phyloP scores from a whole-genome alignment of 1,140 invertebrate species.

The Ips nitidus region DNA sequence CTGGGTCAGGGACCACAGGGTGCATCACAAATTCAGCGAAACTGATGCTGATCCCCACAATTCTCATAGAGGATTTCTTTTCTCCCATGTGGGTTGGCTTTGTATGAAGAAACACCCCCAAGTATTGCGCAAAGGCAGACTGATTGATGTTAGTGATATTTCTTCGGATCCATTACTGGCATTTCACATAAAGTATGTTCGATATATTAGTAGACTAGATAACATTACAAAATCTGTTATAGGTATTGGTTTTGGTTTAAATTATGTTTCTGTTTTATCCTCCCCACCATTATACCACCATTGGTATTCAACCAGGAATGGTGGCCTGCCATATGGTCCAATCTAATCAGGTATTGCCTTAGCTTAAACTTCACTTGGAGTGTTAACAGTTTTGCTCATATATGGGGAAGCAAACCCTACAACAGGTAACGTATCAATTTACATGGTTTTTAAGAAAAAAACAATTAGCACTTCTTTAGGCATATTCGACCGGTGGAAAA shows the following conservation, averaged over 20 bases:
- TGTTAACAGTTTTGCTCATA: constrained; percentile 85
- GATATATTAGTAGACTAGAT: background rate
- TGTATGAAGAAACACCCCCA: constrained; percentile 68
- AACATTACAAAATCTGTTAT: constrained; percentile 12
- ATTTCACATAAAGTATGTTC: constrained; percentile 62
- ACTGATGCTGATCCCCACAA: constrained; percentile 69
- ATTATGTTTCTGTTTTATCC: constrained; percentile 71
- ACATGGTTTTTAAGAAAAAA: background rate
- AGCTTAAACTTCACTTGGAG: constrained; percentile 83
- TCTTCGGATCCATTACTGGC: constrained; percentile 62
- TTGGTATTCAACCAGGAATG: constrained; percentile 58
- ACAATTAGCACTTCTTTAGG: constrained; percentile 51
- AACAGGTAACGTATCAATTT: constrained; percentile 59
- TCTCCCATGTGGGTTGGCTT: constrained; percentile 76
- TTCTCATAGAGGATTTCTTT: constrained; percentile 70
- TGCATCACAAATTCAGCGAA: constrained; percentile 84
- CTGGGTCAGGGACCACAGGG: constrained; percentile 83
- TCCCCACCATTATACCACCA: constrained; percentile 57
- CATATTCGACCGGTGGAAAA: constrained; percentile 67
- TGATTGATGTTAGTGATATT: constrained; percentile 66
- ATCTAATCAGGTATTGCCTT: constrained; percentile 66
- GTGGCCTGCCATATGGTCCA: constrained; percentile 52
- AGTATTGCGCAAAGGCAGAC: constrained; percentile 62
- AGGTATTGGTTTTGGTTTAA: constrained; percentile 74
- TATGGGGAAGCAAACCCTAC: constrained; percentile 68